Evolutionary conservation across 2,113 vertebrate genomes (phyloP), one percentile per base, ranked within the genome.

Genomic region (Sinocyclocheilus maitianheensis): DNA sequence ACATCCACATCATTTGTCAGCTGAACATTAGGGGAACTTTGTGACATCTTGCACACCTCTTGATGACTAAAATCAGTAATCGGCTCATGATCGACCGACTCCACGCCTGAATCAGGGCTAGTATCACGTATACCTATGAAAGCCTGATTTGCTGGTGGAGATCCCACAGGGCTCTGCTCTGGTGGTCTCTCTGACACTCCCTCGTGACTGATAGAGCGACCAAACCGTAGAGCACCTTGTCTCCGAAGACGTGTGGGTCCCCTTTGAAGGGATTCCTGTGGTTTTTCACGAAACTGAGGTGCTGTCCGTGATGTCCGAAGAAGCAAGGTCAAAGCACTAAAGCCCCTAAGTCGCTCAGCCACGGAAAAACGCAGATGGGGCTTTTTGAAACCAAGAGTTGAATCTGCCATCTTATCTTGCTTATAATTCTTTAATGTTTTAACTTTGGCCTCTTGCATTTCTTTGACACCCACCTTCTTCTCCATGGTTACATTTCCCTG

Each of bases 151-250:
- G 79, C 48, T 3, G 77, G 78, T 30, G 67, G 85, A 30, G 77
- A 67, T 30, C 34, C 53, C 3, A 11, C 6, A 26, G 65, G 12
- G 13, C 58, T 83, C n/a, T 43, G 40, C 65, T 74, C 85, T 51
- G 12, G 75, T 80, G 74, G 40, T 14, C 84, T 76, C 26, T 43
- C 85, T 4, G 89, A 37, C 16, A 91, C 89, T 0, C 84, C 88
- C 11, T 91, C 90, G 2, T 91, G 89, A 46, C 90, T 91, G 60
- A 91, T 85, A 8, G 90, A 91, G 62, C 90, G 89, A 24, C 90
- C 88, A 34, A 91, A 91, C 53, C 90, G 12, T 0, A 87, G 84
- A 10, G 90, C 90, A 48, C 89, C 90, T 78, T 91, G 90, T 62
- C 89, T 77, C 12, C 84, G 88, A 16, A 91, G 87, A 5, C 89